These are phyloP conservation scores for Columbina picui DNA, from an alignment of 2,113 vertebrate species.

Conservation along the genomic window DNA sequence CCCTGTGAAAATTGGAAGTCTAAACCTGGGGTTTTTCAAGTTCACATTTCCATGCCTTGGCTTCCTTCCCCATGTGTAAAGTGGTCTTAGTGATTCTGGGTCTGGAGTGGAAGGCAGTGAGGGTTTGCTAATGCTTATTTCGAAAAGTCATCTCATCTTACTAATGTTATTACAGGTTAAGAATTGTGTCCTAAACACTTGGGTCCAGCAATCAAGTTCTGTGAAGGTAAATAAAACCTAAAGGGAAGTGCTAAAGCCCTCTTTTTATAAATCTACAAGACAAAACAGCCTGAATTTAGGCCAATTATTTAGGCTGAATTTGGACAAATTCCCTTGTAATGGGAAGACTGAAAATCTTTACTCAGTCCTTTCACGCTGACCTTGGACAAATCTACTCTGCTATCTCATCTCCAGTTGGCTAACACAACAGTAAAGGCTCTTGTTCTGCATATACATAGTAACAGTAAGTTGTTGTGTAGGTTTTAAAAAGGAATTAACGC, in stretches of 20 bases:
- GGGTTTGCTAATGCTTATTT: background rate
- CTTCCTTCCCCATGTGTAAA: accelerated
- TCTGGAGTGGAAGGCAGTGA: accelerated
- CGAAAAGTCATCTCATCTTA: background rate
- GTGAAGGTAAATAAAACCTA: background rate
- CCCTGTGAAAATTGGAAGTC: background rate
- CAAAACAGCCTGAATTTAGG: slow-evolving; percentile 15
- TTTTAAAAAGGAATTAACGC: background rate
- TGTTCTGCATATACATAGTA: background rate
- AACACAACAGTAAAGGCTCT: background rate
- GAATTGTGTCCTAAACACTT: background rate
- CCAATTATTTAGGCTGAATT: background rate
- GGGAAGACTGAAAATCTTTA: background rate
- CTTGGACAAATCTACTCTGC: slow-evolving; percentile 7
- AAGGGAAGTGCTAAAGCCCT: background rate
- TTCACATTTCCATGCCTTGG: accelerated
- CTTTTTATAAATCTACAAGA: background rate
- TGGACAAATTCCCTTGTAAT: background rate
- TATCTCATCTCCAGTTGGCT: slow-evolving; percentile 5
- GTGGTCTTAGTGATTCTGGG: accelerated
- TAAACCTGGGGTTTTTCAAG: background rate
- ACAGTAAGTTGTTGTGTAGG: background rate
- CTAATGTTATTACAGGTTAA: background rate
- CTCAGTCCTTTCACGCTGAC: background rate
- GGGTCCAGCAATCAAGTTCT: background rate